Evolutionary conservation across 2,113 vertebrate genomes (phyloP).

Genomic region (Thryonomys swinderianus): DNA sequence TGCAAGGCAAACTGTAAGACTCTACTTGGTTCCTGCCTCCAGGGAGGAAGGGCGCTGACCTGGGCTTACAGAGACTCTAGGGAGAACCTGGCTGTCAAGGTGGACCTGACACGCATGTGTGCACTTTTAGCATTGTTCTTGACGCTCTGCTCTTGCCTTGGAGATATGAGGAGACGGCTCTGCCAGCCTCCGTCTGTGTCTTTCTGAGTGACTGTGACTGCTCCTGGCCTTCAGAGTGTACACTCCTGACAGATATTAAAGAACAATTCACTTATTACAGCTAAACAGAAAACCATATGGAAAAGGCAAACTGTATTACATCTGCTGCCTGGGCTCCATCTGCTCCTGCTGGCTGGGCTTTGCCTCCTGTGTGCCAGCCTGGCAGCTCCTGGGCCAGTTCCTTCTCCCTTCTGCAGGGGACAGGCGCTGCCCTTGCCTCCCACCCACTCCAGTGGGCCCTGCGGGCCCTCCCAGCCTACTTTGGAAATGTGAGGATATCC

Average conservation of each 20-base stretch:
- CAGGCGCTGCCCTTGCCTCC: background rate
- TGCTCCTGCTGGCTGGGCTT: slow-evolving; percentile 81
- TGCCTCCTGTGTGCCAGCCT: slow-evolving; percentile 77
- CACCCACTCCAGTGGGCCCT: background rate
- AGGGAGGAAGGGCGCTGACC: background rate
- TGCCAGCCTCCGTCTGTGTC: background rate
- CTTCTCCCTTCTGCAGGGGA: slow-evolving; percentile 57
- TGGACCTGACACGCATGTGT: background rate
- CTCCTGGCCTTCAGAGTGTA: slow-evolving; percentile 67
- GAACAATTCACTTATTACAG: slow-evolving; percentile 81
- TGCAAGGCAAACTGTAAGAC: background rate
- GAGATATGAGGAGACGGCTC: background rate
- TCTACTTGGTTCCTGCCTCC: background rate
- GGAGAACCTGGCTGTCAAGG: background rate
- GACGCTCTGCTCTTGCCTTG: background rate
- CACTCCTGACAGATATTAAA: slow-evolving; percentile 80
- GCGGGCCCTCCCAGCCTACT: rapidly evolving
- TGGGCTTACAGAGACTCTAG: background rate
- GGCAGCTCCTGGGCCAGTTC: slow-evolving; percentile 58
- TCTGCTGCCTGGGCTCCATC: slow-evolving; percentile 84
- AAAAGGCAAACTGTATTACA: slow-evolving; percentile 81
- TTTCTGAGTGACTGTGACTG: slow-evolving; percentile 7
- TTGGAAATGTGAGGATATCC: background rate
- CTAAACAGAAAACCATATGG: slow-evolving; percentile 84
- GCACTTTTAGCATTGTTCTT: background rate